Conservation (phyloP, 1,140 invertebrate genomes). For the Ceratitis capitata region DNA sequence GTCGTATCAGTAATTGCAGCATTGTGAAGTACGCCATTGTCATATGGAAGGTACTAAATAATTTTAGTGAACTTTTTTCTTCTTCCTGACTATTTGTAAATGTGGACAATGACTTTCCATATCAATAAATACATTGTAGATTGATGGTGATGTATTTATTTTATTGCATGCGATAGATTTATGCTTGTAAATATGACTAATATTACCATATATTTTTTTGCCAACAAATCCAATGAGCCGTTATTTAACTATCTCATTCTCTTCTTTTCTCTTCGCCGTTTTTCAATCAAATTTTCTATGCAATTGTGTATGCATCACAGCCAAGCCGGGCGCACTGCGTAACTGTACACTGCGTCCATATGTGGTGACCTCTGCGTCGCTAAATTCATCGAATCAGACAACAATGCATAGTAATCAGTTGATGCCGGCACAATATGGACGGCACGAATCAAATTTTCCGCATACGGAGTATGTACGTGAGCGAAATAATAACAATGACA, state of each 20-base stretch:
- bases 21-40: no score
- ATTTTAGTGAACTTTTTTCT: no score
- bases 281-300: not conserved
- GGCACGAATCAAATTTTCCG: conserved; percentile 64
- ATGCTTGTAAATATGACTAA: not conserved
- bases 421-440: conserved; percentile 63
- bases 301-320: conserved; percentile 63
- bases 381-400: conserved; percentile 65
- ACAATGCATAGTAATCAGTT: conserved; percentile 65
- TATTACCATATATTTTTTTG: not conserved
- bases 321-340: conserved; percentile 80
- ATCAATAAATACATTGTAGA: no score
- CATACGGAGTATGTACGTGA: conserved; percentile 66
- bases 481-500: conserved; percentile 49
- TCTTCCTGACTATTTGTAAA: no score
- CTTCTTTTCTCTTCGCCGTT: no score
- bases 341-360: conserved; percentile 81
- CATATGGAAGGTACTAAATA: no score
- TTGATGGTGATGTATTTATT: no score
- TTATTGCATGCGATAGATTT: no score
- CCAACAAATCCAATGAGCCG: not conserved
- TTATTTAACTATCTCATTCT: conserved; percentile 27
- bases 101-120: no score
- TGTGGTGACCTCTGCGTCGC: conserved; percentile 62
- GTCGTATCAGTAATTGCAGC: no score